Base-by-base conservation (phyloP, 1,140 invertebrate genomes). In the Drosophila repletoides region DNA sequence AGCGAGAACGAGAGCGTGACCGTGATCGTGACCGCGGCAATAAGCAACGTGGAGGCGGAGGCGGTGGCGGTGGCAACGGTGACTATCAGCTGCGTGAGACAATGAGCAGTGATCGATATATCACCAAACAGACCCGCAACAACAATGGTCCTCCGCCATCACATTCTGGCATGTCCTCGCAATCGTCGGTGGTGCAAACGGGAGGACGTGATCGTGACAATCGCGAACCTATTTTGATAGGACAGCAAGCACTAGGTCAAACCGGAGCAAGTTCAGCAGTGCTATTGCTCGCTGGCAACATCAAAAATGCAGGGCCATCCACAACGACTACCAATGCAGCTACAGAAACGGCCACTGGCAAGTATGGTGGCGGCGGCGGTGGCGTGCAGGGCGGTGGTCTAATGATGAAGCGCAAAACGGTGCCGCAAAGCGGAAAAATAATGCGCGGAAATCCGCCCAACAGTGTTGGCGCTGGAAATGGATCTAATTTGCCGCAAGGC, bases 31-130 rank as follows among this genome's bases (percentile, higher is more conserved):
- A 87, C 65, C 81, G 81, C 31, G 70, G 83, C 46, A 87, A 83
- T 7, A 88, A 83, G 29, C 58, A 56, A 2, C 76, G 80, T 17
- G 75, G 80, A n/a, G 43, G 66, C 9, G 51, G 36, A 21, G 45
- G 56, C 24, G 49, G 38, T 4, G 67, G 59, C 10, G 28, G 46
- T 7, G 29, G 21, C 15, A 22, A 33, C 2, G 22, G 48, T 24
- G 74, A 87, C 34, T 89, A 73, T 24, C 87, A 89, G 49, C 51
- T 83, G 41, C 77, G 87, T 10, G 87, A 89, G 53, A 84, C 80
- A 1, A 88, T 89, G 88, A 76, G 88, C 55, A 76, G 83, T 7
- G 88, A 89, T 43, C 88, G 88, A 5, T 89, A 89, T 45, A 89
- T 89, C 3, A 89, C 88, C 12, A 89, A 89, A 22, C 88, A 83